Conservation (phyloP, 2,888 invertebrate genomes). For the Mimas tiliae region DNA sequence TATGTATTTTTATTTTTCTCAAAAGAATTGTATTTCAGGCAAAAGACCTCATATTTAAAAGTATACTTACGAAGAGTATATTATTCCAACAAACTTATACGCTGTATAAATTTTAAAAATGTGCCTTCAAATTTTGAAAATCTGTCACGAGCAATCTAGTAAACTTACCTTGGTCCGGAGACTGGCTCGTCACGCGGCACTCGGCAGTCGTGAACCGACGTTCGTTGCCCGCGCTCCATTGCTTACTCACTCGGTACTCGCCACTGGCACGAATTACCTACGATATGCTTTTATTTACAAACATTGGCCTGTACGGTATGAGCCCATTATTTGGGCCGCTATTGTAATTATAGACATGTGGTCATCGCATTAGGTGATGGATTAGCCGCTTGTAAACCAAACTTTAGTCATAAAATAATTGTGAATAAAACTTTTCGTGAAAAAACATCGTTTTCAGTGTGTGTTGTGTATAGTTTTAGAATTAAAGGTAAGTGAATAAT, state of each 20-base stretch:
- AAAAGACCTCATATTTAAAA: no score
- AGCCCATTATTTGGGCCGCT: constrained; percentile 44
- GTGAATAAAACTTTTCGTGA: background rate
- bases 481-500: background rate
- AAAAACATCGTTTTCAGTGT: background rate
- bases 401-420: background rate
- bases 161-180: background rate
- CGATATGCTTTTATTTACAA: constrained; percentile 43
- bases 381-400: background rate
- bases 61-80: no score
- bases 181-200: constrained; percentile 5
- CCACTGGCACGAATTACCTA: background rate
- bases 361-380: background rate
- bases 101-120: no score
- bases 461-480: background rate
- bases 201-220: constrained; percentile 8
- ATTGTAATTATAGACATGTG: constrained; percentile 37
- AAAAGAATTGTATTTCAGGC: no score
- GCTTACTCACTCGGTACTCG: background rate
- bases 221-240: constrained; percentile 10
- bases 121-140: background rate
- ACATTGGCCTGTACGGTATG: constrained; percentile 42
- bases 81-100: no score
- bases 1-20: no score
- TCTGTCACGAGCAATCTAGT: background rate